Evolutionary conservation across 2,888 invertebrate species (phyloP), one percentile per base, ranked within the genome.

Genomic region (Metopia argyrocephala): DNA sequence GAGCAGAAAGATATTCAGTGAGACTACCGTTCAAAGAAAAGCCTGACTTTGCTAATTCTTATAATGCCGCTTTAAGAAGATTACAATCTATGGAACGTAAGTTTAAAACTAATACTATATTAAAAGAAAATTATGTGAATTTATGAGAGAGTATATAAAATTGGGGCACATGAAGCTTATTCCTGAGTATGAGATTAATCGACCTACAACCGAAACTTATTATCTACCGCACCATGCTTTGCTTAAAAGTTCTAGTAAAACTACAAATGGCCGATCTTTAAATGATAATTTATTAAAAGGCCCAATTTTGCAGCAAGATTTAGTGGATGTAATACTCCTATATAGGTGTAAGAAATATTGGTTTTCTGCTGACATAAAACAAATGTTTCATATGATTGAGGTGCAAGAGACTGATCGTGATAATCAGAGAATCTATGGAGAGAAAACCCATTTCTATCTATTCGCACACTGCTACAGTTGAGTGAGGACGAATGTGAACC

Each of bases 201-300:
- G 54, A 4, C 25, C 62, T 20, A 12, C 23, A 25, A n/a, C n/a
- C 15, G 21, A 68, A 12, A 27, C 59, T 12, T 76, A 59, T 50
- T 68, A 68, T 52, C 48, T 68, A 18, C 66, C 76, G 27, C 68
- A 76, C 45, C 76, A 76, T 46, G 68, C 76, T n/a, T 52, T 61
- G 12, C 52, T 76, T n/a, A 75, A 75, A 38, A 66, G 27, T 46
- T 46, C 56, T 45, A 45, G 56, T 48, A 38, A 50, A 18, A 64
- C 74, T 46, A 52, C 68, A 0, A 62, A 69, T 20, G 31, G 74
- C 38, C 38, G 46, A 12, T 75, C 68, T 31, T 23, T 76, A 21
- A 76, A 76, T 52, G 76, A 76, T 52, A 68, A 52, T 15, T 59
- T 61, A 15, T 18, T 62, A 27, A 69, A 61, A 54, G 68, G 68